Base-by-base conservation (phyloP, 1,140 invertebrate genomes). In the Ooceraea biroi region DNA sequence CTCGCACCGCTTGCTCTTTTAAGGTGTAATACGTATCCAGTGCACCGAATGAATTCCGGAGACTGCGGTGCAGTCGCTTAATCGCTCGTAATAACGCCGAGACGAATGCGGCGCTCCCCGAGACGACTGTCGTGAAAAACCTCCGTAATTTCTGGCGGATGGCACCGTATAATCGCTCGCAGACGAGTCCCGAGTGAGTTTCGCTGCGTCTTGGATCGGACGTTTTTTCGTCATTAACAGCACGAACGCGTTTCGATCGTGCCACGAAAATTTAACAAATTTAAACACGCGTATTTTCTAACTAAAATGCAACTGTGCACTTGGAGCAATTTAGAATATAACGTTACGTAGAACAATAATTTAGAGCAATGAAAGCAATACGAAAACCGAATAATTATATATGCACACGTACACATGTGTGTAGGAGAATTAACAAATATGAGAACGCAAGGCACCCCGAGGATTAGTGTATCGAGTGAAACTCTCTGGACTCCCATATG, bases 31-130 rank as follows among this genome's bases (percentile, higher is more conserved):
- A 89, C 77, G 85, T 89, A 89, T 84, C 87, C 84, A 58, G 74
- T 63, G 55, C 85, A 71, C 8, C 87, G 80, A 90, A 88, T 85
- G 86, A 88, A 84, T 89, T 86, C 85, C 82, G 58, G 50, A 7
- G 7, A 69, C 65, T 76, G 61, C 86, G 83, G 65, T 88, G 72
- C 50, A 74, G 85, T 87, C 85, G 88, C 83, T 89, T 90, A 90
- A 90, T 90, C 89, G 89, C 78, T 89, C 78, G 89, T 90, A 90
- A 90, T 90, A 88, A 88, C 84, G 82, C 61, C 68, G 84, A 90
- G 89, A 88, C 84, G 84, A 88, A 90, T 88, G 86, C 72, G 85
- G 41, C 74, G 57, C 48, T 82, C 58, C 41, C 55, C 74, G 87
- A 77, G 61, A 80, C 86, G 77, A 82, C 60, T 25, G 55, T 80